These are phyloP conservation scores for Triplophysa rosa DNA, from an alignment of 2,113 vertebrate genomes.

Conservation along the genomic window DNA sequence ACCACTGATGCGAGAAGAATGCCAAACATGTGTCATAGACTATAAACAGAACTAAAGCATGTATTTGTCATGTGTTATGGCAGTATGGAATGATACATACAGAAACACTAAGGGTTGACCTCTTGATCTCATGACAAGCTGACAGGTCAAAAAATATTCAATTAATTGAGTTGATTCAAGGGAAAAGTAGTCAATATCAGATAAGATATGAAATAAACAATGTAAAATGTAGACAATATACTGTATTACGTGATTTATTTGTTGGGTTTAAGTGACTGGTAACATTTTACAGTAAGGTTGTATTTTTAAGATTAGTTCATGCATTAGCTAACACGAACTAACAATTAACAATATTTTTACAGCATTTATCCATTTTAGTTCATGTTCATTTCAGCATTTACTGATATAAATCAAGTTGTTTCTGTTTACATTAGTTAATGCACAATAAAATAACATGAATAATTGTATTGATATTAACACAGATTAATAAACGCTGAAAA, in stretches of 20 bases:
- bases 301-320: too few species aligned
- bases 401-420: too few species aligned
- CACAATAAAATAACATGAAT: too few species aligned
- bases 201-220: neutral
- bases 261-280: neutral
- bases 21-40: neutral
- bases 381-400: too few species aligned
- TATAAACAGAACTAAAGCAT: neutral
- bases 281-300: too few species aligned
- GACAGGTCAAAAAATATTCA: neutral
- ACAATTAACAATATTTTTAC: too few species aligned
- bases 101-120: constrained; percentile 15
- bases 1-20: neutral
- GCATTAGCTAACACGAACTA: too few species aligned
- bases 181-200: neutral
- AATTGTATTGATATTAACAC: too few species aligned
- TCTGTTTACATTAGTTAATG: too few species aligned
- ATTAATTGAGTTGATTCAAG: neutral
- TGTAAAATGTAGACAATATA: neutral
- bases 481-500: too few species aligned
- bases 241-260: neutral
- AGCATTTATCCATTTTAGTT: too few species aligned
- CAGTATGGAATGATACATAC: constrained; percentile 26
- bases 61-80: neutral
- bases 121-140: constrained; percentile 28